Percentiles rank a stretch among this genome's conserved stretches.
phyloP scores from a whole-genome alignment of 1,140 invertebrate genomes.

The Bombus waltoni region DNA sequence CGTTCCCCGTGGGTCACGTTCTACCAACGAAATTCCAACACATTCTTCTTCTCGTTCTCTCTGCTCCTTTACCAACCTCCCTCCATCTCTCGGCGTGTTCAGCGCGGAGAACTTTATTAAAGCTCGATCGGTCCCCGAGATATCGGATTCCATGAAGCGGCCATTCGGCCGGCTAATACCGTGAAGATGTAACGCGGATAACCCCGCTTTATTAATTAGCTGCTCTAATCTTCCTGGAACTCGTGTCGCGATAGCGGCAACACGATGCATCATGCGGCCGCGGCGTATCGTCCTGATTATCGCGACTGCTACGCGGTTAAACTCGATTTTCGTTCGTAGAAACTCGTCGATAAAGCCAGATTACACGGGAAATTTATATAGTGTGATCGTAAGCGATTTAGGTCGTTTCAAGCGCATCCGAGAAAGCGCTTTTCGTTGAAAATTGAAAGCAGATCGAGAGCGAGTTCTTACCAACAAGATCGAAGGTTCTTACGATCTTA shows the following conservation, averaged over 20 bases:
- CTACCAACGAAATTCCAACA: slow-evolving; percentile 33
- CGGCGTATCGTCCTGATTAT: slow-evolving; percentile 52
- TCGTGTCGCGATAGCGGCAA: slow-evolving; percentile 63
- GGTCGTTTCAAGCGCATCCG: neutral
- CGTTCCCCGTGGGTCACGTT: slow-evolving; percentile 36
- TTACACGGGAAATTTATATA: neutral
- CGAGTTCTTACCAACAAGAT: neutral
- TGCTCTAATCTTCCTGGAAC: slow-evolving; percentile 68
- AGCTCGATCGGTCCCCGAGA: slow-evolving; percentile 64
- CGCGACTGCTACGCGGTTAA: neutral
- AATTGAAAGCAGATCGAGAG: neutral
- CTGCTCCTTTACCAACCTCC: neutral
- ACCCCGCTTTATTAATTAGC: slow-evolving; percentile 68
- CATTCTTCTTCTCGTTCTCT: neutral
- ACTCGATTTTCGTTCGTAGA: slow-evolving; percentile 6
- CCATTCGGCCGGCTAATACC: slow-evolving; percentile 59
- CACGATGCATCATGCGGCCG: slow-evolving; percentile 58
- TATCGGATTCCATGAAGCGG: slow-evolving; percentile 57
- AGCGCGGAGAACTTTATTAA: slow-evolving; percentile 65
- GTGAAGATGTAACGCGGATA: slow-evolving; percentile 67
- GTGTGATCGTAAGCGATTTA: neutral
- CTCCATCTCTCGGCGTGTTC: neutral
- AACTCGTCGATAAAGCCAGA: neutral
- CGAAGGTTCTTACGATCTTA: no score
- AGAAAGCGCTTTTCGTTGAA: neutral